Base-by-base conservation (phyloP, 2,113 vertebrate genomes). In the Sinocyclocheilus anshuiensis region DNA sequence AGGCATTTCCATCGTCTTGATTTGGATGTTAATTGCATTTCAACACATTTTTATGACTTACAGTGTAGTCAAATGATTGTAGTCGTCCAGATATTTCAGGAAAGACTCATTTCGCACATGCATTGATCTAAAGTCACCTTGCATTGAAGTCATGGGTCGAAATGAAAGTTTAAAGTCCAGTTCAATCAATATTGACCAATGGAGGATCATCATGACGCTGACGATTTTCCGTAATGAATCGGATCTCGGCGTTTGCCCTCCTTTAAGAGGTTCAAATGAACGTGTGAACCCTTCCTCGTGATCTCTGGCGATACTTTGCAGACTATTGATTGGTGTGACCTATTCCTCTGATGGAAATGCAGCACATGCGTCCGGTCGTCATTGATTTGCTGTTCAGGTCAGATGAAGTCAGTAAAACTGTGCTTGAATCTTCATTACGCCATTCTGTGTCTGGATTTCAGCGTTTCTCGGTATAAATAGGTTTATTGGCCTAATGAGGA, bases 311-410 rank as follows among this genome's bases (percentile, higher is more conserved):
- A n/a, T 74, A 57, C 26, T 71, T 83, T 33, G 24, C 75, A 33
- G 39, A 3, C 18, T 61, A 33, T 65, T 77, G 63, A 61, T 45
- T 77, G 72, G 24, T 3, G 12, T 84, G 81, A 75, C 84, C 67
- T 80, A 29, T 39, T 63, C 29, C 36, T 26, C 53, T 63, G 36
- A 20, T 42, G 36, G 29, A 20, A 75, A 76, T 42, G 57, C 45
- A 88, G 85, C 50, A 77, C 81, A 57, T 57, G 63, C 50, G 79
- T 87, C 81, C 83, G 22, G 67, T 69, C 79, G 29, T 81, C 85
- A 88, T 85, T 11, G 83, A 90, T 81, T 87, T 90, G 53, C 86
- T 87, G 86, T 82, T 87, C 50, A 29, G 59, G 22, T 42, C 81
- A 67, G 84, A 88, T 88, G 81, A 87, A 84, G 15, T 81, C 65